Conservation (phyloP, 2,797 vertebrate genomes). For the Neosilurus hyrtlii region DNA sequence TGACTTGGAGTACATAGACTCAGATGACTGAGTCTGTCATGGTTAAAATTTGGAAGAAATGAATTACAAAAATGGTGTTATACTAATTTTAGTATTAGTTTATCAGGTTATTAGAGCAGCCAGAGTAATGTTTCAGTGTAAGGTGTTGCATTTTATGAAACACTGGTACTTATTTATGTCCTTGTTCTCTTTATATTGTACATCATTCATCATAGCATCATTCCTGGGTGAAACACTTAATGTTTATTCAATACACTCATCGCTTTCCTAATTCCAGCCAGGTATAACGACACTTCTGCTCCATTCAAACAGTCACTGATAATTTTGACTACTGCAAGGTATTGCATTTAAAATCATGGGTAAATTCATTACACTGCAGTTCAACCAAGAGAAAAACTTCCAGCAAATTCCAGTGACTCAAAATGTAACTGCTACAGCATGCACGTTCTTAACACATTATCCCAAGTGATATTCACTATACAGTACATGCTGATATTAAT, state of each 20-base stretch:
- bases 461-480: neutral
- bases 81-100: neutral
- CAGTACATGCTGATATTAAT: constrained; percentile 5
- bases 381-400: constrained; percentile 35
- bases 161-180: neutral
- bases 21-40: too few relatives aligned
- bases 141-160: neutral
- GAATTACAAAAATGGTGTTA: too few relatives aligned
- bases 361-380: constrained; percentile 8
- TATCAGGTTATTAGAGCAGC: neutral
- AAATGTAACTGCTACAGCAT: constrained; percentile 28
- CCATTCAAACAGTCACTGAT: neutral
- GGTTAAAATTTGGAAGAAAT: too few relatives aligned
- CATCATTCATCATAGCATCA: too few relatives aligned
- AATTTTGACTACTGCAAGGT: neutral
- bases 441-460: constrained; percentile 13
- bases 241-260: neutral
- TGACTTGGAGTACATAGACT: too few relatives aligned
- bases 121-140: neutral
- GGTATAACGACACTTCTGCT: neutral
- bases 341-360: neutral
- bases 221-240: neutral
- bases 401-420: constrained; percentile 11
- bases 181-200: neutral
- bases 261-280: neutral